phyloP scores from a whole-genome alignment of 2,113 vertebrate genomes.

The Colossoma macropomum region DNA sequence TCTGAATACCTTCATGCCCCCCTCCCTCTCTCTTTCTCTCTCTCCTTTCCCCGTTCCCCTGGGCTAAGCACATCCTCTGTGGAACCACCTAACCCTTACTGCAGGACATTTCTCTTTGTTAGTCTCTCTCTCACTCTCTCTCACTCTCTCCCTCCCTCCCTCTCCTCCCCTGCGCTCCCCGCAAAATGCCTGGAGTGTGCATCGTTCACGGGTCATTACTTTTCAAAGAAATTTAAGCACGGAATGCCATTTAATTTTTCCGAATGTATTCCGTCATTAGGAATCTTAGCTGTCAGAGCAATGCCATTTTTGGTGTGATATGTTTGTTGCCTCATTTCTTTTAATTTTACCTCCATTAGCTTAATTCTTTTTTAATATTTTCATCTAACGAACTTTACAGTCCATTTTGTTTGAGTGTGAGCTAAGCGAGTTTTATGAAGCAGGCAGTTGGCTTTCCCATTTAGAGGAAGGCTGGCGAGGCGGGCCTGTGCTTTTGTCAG shows the following conservation, averaged over 20 bases:
- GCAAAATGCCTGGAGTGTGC: constrained; percentile 95
- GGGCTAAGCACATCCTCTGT: constrained; percentile 73
- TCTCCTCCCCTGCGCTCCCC: constrained; percentile 72
- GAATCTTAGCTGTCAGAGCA: constrained; percentile 98
- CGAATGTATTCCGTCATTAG: constrained; percentile 99
- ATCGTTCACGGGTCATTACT: constrained; percentile 99
- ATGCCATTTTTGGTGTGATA: constrained; percentile 99
- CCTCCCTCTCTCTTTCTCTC: constrained; percentile 19
- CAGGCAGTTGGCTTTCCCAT: constrained; percentile 99
- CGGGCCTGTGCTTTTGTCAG: constrained; percentile 96
- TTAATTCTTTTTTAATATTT: constrained; percentile 99
- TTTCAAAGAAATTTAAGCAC: constrained; percentile 99
- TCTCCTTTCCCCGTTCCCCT: constrained; percentile 9
- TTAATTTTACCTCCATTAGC: constrained; percentile 99
- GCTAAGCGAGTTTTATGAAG: constrained; percentile 99
- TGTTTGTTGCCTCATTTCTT: constrained; percentile 99
- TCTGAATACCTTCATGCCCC: neutral
- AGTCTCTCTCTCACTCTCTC: constrained; percentile 87
- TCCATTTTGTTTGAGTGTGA: constrained; percentile 99
- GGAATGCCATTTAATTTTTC: constrained; percentile 99
- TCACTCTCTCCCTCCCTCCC: constrained; percentile 78
- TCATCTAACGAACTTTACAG: constrained; percentile 99
- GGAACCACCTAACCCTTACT: constrained; percentile 88
- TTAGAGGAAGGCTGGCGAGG: constrained; percentile 89
- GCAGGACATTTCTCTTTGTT: constrained; percentile 94